Evolutionary conservation across 2,888 invertebrate species (phyloP).

Genomic region (Dermolepida albohirtum): DNA sequence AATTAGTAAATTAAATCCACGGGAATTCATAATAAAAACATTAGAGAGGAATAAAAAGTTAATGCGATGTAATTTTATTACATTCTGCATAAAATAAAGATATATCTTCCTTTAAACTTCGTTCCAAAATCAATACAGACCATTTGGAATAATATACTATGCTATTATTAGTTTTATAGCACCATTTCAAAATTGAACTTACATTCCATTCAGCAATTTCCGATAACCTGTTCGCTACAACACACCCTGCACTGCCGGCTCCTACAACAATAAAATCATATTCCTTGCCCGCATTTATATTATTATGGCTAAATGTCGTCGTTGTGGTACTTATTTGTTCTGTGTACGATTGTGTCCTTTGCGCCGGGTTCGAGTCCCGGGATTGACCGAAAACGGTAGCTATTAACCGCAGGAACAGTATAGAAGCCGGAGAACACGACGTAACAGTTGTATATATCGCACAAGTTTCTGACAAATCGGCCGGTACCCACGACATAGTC

Average conservation of each 20-base stretch:
- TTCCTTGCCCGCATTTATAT: constrained; percentile 52
- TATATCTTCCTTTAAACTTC: too few species aligned
- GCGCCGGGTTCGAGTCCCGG: constrained; percentile 57
- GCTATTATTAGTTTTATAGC: too few species aligned
- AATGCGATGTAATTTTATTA: too few species aligned
- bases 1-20: too few species aligned
- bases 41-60: too few species aligned
- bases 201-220: constrained; percentile 74
- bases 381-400: constrained; percentile 71
- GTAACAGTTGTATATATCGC: constrained; percentile 68
- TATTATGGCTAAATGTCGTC: constrained; percentile 35
- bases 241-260: constrained; percentile 77
- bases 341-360: constrained; percentile 16
- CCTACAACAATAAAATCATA: constrained; percentile 76
- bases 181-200: constrained; percentile 51
- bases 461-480: constrained; percentile 70
- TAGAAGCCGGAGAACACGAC: constrained; percentile 71
- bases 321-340: constrained; percentile 23
- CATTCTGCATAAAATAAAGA: too few species aligned
- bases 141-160: too few species aligned
- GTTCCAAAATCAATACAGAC: too few species aligned
- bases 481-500: constrained; percentile 69
- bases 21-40: too few species aligned
- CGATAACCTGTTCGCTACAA: constrained; percentile 73
- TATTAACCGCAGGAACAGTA: constrained; percentile 71